Conservation (phyloP, 2,888 invertebrate species). For the Dusona sp. region DNA sequence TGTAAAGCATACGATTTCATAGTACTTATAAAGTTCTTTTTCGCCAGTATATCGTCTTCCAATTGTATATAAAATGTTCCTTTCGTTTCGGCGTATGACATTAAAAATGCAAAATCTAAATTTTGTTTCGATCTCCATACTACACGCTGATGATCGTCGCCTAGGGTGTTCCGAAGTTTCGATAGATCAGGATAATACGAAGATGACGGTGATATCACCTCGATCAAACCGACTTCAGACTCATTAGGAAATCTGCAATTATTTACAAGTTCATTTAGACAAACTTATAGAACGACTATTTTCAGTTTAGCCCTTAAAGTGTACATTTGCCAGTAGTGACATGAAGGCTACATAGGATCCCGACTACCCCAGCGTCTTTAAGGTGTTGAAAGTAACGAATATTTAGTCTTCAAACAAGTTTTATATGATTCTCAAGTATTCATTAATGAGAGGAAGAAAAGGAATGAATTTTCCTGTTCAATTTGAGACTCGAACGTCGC, state of each 20-base stretch:
- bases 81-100: constrained; percentile 96
- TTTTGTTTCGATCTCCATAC: constrained; percentile 98
- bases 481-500: neutral
- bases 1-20: constrained; percentile 94
- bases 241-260: constrained; percentile 90
- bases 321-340: neutral
- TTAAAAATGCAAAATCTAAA: constrained; percentile 96
- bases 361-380: too few species aligned
- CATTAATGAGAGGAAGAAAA: neutral
- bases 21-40: constrained; percentile 92
- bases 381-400: too few species aligned
- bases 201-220: constrained; percentile 94
- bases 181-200: constrained; percentile 96
- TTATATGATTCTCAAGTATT: neutral
- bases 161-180: constrained; percentile 91
- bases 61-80: constrained; percentile 96
- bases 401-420: neutral
- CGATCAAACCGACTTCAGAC: constrained; percentile 92
- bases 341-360: neutral
- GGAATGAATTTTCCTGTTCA: neutral
- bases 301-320: neutral
- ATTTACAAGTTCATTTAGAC: neutral
- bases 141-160: constrained; percentile 93
- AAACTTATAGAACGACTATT: neutral
- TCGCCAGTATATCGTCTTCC: constrained; percentile 97